Evolutionary conservation across 1,140 invertebrate genomes (phyloP).

Genomic region (Sitophilus oryzae): DNA sequence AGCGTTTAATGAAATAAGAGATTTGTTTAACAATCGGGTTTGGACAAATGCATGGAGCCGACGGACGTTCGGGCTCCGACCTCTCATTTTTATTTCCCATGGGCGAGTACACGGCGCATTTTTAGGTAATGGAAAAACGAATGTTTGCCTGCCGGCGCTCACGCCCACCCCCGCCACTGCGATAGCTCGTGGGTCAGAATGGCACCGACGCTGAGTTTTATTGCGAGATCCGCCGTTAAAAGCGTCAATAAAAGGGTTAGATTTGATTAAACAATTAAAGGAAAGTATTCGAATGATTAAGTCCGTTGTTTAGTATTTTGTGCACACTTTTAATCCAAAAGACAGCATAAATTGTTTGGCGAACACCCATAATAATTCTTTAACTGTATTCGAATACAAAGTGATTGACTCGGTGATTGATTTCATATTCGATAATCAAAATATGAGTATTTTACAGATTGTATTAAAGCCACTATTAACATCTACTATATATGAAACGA

Average conservation of each 20-base stretch:
- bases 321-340: too few relatives aligned
- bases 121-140: conserved; percentile 27
- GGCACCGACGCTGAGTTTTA: conserved; percentile 16
- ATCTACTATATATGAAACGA: too few relatives aligned
- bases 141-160: too few relatives aligned
- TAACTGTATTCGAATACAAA: too few relatives aligned
- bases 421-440: too few relatives aligned
- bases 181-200: conserved; percentile 12
- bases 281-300: conserved; percentile 7
- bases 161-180: too few relatives aligned
- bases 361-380: too few relatives aligned
- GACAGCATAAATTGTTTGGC: too few relatives aligned
- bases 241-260: conserved; percentile 18
- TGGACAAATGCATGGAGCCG: conserved; percentile 23
- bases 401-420: too few relatives aligned
- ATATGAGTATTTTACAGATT: too few relatives aligned
- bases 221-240: conserved; percentile 16
- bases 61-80: conserved; percentile 12
- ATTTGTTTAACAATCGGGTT: conserved; percentile 33
- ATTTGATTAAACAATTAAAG: conserved; percentile 20
- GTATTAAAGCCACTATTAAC: too few relatives aligned
- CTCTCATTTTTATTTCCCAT: conserved; percentile 28
- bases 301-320: too few relatives aligned
- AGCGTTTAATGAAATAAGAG: conserved; percentile 40
- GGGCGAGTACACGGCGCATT: conserved; percentile 21